Percentiles rank a stretch among this genome's conserved stretches.
These are phyloP conservation scores for Crepidodera aurea DNA, from an alignment of 2,888 invertebrate species.

Conservation along the genomic window DNA sequence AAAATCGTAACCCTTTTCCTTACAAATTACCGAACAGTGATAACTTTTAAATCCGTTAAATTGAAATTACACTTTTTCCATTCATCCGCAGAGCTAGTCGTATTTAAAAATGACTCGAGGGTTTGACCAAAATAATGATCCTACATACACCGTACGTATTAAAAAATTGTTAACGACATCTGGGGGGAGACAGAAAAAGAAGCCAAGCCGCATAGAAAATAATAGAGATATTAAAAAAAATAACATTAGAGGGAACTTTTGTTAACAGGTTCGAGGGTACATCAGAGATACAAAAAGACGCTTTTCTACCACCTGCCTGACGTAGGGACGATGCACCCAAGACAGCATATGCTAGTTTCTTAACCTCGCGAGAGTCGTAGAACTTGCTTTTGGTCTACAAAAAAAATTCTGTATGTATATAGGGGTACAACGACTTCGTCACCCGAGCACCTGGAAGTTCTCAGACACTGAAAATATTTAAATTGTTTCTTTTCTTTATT, in stretches of 20 bases:
- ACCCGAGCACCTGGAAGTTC: slow-evolving; percentile 24
- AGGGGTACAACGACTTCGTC: slow-evolving; percentile 28
- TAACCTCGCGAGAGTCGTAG: slow-evolving; percentile 28
- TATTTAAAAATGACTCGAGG: slow-evolving; percentile 13
- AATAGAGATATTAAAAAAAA: slow-evolving; percentile 29
- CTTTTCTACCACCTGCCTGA: slow-evolving; percentile 29
- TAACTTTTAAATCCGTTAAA: slow-evolving; percentile 28
- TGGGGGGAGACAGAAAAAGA: slow-evolving; percentile 24
- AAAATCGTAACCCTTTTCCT: slow-evolving; percentile 11
- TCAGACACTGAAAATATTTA: slow-evolving; percentile 8
- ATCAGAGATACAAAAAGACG: slow-evolving; percentile 30
- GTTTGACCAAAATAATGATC: slow-evolving; percentile 21
- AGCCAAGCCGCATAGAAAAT: slow-evolving; percentile 24
- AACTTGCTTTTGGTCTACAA: slow-evolving; percentile 20
- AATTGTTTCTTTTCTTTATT: slow-evolving; percentile 20
- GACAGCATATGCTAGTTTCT: slow-evolving; percentile 35
- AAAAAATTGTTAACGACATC: slow-evolving; percentile 37
- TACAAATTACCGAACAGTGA: slow-evolving; percentile 3
- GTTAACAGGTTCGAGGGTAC: slow-evolving; percentile 37
- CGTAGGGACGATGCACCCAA: slow-evolving; percentile 32
- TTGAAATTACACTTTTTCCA: slow-evolving; percentile 14
- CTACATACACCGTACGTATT: slow-evolving; percentile 20
- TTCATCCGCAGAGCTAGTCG: slow-evolving; percentile 12
- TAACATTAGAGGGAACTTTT: slow-evolving; percentile 31
- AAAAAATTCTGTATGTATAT: slow-evolving; percentile 21